These are phyloP conservation scores for Melopsittacus undulatus DNA, from an alignment of 2,797 vertebrate genomes.

Conservation along the genomic window DNA sequence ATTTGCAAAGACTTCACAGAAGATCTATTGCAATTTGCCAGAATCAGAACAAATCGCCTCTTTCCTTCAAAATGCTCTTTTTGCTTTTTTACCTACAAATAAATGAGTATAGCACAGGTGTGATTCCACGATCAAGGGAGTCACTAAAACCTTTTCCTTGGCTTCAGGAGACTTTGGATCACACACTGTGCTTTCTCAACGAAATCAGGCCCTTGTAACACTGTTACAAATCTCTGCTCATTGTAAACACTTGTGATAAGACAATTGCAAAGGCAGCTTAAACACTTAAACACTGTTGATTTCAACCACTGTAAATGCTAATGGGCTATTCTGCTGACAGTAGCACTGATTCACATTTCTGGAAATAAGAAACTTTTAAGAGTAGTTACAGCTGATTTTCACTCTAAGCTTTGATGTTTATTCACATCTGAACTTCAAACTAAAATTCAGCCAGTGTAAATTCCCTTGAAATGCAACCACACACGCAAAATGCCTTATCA, in stretches of 20 bases:
- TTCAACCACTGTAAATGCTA: background rate
- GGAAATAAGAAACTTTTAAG: background rate
- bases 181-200: background rate
- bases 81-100: background rate
- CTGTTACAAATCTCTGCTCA: background rate
- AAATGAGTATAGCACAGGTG: background rate
- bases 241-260: background rate
- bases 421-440: slow-evolving; percentile 40
- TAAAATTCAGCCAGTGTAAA: slow-evolving; percentile 21
- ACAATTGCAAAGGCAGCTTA: background rate
- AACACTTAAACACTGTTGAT: background rate
- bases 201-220: background rate
- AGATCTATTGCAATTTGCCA: background rate
- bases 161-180: background rate
- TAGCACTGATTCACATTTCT: background rate
- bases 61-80: background rate
- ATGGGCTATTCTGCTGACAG: slow-evolving; percentile 1
- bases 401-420: slow-evolving; percentile 33
- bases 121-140: background rate
- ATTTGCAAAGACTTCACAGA: background rate
- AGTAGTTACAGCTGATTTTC: background rate
- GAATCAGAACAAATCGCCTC: background rate
- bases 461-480: background rate
- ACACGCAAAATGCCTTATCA: background rate
- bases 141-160: background rate